Evolutionary conservation across 2,797 vertebrate species (phyloP), one percentile per base, ranked within the genome.

Genomic region (Carcharodon carcharias): DNA sequence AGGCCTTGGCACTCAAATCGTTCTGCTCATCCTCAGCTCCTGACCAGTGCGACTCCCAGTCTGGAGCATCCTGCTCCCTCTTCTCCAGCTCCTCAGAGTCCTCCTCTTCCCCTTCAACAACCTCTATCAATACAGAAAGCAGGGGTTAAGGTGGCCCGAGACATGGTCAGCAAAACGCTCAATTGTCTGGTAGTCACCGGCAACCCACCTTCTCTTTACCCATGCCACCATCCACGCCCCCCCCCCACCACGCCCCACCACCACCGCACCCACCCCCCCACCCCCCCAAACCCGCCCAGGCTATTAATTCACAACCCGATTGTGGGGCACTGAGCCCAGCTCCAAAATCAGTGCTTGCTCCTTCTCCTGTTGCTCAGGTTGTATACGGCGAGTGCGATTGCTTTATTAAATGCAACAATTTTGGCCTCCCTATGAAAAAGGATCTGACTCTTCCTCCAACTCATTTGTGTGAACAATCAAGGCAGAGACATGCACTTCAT

Each of bases 51-150:
- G 96, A 21, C 97, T 97, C 35, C 97, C 97, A 61, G 97, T 93
- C 96, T 97, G 94, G 50, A n/a, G 97, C 96, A 11, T 96, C 97
- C 50, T 96, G 96, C 40, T 97, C 97, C 96, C 97, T 97, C 0
- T 71, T 97, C 54, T 97, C 91, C 5, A 8, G 97, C 1, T 97
- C 97, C 0, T 96, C 96, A 58, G 96, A 94, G 95, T 97, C 97
- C 96, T 97, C 96, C 85, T 97, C 97, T 8, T 97, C 97, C 95
- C 97, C 97, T 14, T 82, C 96, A n/a, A 96, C 96, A 0, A 96
- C 96, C 85, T 98, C 98, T 96, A 96, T 54, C 3, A 28, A 50
- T 12, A 28, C 21, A 95, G 35, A 69, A 50, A 69, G 63, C 7
- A 50, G 23, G 1, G 50, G 45, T 45, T 18, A 2, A 6, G 18